These are phyloP conservation scores for Diadumene lineata DNA, from an alignment of 92 coral and sea anemone species.

Conservation along the genomic window DNA sequence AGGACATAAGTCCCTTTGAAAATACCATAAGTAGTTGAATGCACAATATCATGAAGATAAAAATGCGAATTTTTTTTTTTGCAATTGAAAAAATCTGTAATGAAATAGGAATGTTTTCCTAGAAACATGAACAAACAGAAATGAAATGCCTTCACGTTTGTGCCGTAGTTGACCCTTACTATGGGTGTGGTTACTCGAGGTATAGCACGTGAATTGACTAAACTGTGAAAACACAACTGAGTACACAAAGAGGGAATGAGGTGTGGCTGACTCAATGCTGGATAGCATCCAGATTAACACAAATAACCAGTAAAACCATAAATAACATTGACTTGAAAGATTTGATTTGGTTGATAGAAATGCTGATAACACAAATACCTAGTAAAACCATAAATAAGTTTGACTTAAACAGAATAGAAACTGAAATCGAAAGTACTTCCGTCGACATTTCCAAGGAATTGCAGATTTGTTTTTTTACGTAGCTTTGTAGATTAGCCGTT, in stretches of 20 bases:
- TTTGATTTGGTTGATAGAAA: no score
- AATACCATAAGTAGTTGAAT: no score
- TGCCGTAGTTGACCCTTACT: background rate
- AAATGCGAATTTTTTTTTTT: background rate
- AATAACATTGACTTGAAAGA: background rate
- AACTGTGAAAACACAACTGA: constrained; percentile 4
- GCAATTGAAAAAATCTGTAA: background rate
- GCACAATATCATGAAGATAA: background rate
- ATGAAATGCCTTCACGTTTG: constrained; percentile 5
- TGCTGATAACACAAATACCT: background rate
- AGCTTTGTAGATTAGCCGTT: background rate
- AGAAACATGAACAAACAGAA: background rate
- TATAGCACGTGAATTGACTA: constrained; percentile 3
- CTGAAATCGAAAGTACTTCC: background rate
- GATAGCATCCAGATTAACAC: background rate
- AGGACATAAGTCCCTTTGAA: no score
- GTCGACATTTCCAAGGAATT: background rate
- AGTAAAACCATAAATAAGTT: background rate
- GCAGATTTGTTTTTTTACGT: background rate
- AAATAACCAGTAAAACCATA: background rate
- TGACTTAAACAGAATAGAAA: background rate
- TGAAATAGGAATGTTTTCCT: background rate
- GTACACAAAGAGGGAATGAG: background rate
- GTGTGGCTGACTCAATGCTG: constrained; percentile 16
- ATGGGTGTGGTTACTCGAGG: constrained; percentile 1